Evolutionary conservation across 1,140 invertebrate genomes (phyloP), one percentile per base, ranked within the genome.

Genomic region (Drosophila pallidifrons): DNA sequence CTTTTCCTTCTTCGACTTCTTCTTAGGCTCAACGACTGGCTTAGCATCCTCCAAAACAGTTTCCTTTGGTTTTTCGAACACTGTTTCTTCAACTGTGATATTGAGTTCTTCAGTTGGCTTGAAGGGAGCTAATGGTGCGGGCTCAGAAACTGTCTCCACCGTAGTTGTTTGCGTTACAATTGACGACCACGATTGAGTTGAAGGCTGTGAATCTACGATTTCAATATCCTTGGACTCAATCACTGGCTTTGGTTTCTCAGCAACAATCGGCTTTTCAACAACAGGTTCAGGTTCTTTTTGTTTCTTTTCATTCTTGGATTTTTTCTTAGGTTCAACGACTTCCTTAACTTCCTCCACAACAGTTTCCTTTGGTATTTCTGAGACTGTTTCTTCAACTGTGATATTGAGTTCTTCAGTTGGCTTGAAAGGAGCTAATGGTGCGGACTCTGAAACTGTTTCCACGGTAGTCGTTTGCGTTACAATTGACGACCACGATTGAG

Each of bases 101-200:
- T 70, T 35, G 8, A 35, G n/a, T 16, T 46, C 45, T 16, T 46
- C 15, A 7, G 7, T 49, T 7, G 47, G 10, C 43, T 35, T 64
- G 10, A 71, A 64, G 10, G 60, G 59, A 38, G 43, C 52, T 46
- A 65, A 49, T 3, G 60, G 32, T n/a, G 45, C 6, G 2, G 41
- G 10, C 5, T 45, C 20, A 11, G 13, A 20, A 54, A 41, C 54
- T 35, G 45, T 46, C 7, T 46, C 13, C 6, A n/a, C 6, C 0
- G 13, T 16, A 15, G 45, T 46, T 7, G 45, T 46, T 46, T 46
- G 45, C 1, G 45, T 46, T 46, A 46, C 45, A 13, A 41, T 51
- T 28, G 63, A 54, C 7, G 63, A 55, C 63, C 63, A 65, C 11
- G 38, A 65, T 45, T 54, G 38, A 54, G 38, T 45, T 32, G 63